Percentiles rank a stretch among this genome's conserved stretches.
Conservation (phyloP, 2,113 vertebrate genomes). For the Microcebus lehilahytsara region DNA sequence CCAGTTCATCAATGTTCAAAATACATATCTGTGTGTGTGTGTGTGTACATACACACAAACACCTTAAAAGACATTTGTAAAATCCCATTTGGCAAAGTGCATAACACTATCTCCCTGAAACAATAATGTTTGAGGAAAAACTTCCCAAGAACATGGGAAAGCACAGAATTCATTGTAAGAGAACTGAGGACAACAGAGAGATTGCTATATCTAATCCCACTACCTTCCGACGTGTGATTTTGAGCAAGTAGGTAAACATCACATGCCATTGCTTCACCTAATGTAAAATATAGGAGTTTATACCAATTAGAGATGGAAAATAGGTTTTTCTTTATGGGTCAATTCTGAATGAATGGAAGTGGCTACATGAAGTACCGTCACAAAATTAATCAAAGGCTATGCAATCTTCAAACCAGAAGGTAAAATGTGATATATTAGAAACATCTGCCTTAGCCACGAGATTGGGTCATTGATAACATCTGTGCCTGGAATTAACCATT, state of each 20-base stretch:
- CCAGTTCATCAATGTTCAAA: not conserved
- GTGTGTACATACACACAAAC: accelerated
- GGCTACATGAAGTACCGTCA: not conserved
- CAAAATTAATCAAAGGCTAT: conserved; percentile 26
- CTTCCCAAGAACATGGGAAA: not conserved
- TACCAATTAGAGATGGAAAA: not conserved
- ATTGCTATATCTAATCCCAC: not conserved
- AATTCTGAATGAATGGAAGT: conserved; percentile 7
- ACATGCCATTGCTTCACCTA: not conserved
- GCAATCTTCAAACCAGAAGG: not conserved
- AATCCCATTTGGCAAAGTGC: not conserved
- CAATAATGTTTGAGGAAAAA: not conserved
- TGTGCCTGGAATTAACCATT: not conserved
- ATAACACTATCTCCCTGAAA: not conserved
- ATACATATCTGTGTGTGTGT: not conserved
- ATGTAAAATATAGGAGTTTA: not conserved
- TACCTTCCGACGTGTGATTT: not conserved
- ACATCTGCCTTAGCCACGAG: not conserved
- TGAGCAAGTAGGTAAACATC: not conserved
- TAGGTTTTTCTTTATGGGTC: not conserved
- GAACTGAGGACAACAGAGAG: not conserved
- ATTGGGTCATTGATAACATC: not conserved
- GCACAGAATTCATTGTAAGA: not conserved
- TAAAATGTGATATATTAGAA: not conserved
- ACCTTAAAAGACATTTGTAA: not conserved